These are phyloP conservation scores for Agapetus fuscipes DNA, from an alignment of 2,888 invertebrate genomes.

Conservation along the genomic window DNA sequence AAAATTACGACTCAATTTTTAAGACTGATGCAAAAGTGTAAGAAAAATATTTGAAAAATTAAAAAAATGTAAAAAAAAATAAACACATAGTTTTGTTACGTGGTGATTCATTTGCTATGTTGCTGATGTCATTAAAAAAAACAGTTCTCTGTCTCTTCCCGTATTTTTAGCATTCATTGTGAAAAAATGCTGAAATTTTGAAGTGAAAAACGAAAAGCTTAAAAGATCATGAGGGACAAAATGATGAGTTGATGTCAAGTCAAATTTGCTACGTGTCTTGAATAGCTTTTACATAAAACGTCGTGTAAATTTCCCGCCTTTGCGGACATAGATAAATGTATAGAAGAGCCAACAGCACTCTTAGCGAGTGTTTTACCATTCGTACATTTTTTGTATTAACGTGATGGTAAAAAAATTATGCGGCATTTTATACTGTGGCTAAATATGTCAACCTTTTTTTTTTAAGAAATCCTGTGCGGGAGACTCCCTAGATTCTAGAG, in stretches of 20 bases:
- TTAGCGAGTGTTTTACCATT: too few species aligned
- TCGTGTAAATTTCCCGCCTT: too few species aligned
- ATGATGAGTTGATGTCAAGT: not conserved
- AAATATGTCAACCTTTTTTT: too few species aligned
- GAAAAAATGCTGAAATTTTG: too few species aligned
- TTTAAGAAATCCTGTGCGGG: too few species aligned
- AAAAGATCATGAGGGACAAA: not conserved
- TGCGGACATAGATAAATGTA: too few species aligned
- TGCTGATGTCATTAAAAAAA: slow-evolving; percentile 17
- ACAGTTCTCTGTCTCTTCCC: slow-evolving; percentile 30
- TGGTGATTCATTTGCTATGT: not conserved
- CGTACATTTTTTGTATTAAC: too few species aligned
- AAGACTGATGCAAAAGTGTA: slow-evolving; percentile 45
- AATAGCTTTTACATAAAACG: too few species aligned
- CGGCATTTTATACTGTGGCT: too few species aligned
- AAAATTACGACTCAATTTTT: slow-evolving; percentile 47
- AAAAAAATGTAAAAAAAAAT: slow-evolving; percentile 12
- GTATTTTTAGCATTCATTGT: slow-evolving; percentile 37
- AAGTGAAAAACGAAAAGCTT: slow-evolving; percentile 28
- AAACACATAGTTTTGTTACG: slow-evolving; percentile 2
- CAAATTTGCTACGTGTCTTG: not conserved
- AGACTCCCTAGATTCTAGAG: too few species aligned
- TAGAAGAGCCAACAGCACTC: too few species aligned
- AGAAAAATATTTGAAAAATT: slow-evolving; percentile 24
- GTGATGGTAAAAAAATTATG: too few species aligned